These are phyloP conservation scores for Poecilobothrus nobilitatus DNA, from an alignment of 2,888 invertebrate genomes.

Conservation along the genomic window DNA sequence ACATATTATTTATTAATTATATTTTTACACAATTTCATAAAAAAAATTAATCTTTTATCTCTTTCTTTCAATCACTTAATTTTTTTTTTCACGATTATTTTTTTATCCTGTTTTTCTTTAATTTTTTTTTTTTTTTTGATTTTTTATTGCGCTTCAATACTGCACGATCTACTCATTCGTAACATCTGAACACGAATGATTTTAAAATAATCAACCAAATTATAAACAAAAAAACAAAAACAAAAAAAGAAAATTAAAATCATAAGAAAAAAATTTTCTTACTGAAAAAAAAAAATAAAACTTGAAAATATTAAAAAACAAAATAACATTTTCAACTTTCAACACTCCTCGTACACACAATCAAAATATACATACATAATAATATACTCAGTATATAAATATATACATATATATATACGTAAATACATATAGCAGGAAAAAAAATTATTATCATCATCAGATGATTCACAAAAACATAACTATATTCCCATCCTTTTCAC, in stretches of 20 bases:
- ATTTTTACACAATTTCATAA: no score
- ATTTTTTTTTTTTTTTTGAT: not conserved
- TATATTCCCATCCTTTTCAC: not conserved
- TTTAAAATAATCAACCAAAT: not conserved
- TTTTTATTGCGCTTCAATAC: not conserved
- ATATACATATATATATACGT: not conserved
- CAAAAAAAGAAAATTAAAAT: not conserved
- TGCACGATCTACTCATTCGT: not conserved
- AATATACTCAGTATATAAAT: no score
- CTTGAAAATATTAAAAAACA: not conserved
- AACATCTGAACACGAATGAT: conserved; percentile 1
- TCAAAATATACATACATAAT: no score
- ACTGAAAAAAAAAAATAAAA: not conserved
- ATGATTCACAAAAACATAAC: not conserved
- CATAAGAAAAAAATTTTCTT: not conserved
- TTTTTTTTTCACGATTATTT: not conserved
- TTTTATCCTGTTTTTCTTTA: not conserved
- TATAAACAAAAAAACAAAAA: no score
- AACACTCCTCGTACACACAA: not conserved
- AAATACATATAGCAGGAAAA: not conserved
- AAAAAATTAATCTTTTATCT: no score
- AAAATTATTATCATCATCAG: not conserved
- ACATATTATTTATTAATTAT: no score
- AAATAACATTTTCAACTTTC: conserved; percentile 1
- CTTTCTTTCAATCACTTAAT: not conserved